A percentile compares a stretch with the other conserved stretches of the same genome.
Evolutionary conservation across 2,113 vertebrate species (phyloP).

Genomic region (Arenaria interpres): DNA sequence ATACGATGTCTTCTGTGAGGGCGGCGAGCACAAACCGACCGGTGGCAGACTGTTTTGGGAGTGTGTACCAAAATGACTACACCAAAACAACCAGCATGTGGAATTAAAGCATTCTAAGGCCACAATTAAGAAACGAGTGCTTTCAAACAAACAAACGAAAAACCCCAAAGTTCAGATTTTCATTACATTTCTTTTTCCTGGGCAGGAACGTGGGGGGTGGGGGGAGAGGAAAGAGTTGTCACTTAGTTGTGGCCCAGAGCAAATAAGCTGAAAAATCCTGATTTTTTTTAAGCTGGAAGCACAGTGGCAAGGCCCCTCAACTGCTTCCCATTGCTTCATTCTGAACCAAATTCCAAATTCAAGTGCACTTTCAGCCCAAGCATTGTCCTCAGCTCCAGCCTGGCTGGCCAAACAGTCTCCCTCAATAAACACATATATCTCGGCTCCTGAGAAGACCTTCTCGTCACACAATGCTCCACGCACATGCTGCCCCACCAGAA

Average conservation of each 20-base stretch:
- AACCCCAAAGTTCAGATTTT: not conserved
- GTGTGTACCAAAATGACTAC: not conserved
- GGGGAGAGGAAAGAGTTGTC: not conserved
- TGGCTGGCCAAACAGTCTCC: not conserved
- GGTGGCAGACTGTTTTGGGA: not conserved
- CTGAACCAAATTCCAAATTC: not conserved
- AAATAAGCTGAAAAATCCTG: not conserved
- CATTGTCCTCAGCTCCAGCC: not conserved
- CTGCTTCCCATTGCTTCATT: not conserved
- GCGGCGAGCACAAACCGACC: not conserved
- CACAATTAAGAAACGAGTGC: not conserved
- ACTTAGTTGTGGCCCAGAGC: not conserved
- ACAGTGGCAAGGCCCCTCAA: not conserved
- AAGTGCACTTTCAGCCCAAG: not conserved
- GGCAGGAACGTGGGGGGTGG: not conserved
- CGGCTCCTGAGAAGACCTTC: not conserved
- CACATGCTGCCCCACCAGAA: not conserved
- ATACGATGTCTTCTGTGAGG: not conserved
- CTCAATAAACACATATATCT: not conserved
- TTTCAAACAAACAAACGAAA: not conserved
- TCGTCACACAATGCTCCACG: not conserved
- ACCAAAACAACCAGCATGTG: not conserved
- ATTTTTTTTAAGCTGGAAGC: not conserved
- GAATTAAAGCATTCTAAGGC: not conserved
- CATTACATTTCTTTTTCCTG: not conserved